These are phyloP conservation scores for Tiliacea citrago DNA, from an alignment of 2,888 invertebrate species.

Conservation along the genomic window DNA sequence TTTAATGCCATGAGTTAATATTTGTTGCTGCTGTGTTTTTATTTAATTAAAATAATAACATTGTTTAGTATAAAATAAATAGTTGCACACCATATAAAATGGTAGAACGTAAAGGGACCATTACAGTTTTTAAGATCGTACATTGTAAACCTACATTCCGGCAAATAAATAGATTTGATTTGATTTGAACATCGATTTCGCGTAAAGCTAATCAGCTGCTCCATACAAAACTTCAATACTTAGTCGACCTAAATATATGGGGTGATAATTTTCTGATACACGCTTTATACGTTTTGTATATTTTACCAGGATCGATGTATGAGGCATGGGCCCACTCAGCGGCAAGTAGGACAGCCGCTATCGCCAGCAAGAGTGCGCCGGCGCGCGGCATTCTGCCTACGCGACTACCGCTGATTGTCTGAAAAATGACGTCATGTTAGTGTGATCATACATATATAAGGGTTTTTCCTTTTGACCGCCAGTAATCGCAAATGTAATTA, in stretches of 20 bases:
- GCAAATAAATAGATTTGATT: too few relatives aligned
- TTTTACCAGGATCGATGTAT: constrained; percentile 85
- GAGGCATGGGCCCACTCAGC: constrained; percentile 86
- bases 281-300: not conserved
- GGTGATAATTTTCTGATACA: not conserved
- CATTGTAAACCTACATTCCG: too few relatives aligned
- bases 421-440: constrained; percentile 58
- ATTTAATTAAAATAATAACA: too few relatives aligned
- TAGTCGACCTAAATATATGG: not conserved
- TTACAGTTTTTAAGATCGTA: too few relatives aligned
- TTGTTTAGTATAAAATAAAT: too few relatives aligned
- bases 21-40: too few relatives aligned
- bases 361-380: constrained; percentile 86
- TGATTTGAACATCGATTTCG: not conserved
- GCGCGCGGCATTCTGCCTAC: constrained; percentile 88
- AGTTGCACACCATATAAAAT: too few relatives aligned
- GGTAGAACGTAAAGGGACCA: too few relatives aligned
- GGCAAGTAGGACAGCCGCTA: constrained; percentile 85
- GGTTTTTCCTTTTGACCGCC: not conserved
- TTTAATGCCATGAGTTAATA: too few relatives aligned
- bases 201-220: not conserved
- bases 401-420: constrained; percentile 84
- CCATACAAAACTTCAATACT: not conserved
- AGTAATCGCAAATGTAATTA: not conserved
- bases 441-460: not conserved